Percentiles rank a stretch among this genome's conserved stretches.
phyloP scores from a whole-genome alignment of 2,888 invertebrate species.

The Ferdinandea cuprea region DNA sequence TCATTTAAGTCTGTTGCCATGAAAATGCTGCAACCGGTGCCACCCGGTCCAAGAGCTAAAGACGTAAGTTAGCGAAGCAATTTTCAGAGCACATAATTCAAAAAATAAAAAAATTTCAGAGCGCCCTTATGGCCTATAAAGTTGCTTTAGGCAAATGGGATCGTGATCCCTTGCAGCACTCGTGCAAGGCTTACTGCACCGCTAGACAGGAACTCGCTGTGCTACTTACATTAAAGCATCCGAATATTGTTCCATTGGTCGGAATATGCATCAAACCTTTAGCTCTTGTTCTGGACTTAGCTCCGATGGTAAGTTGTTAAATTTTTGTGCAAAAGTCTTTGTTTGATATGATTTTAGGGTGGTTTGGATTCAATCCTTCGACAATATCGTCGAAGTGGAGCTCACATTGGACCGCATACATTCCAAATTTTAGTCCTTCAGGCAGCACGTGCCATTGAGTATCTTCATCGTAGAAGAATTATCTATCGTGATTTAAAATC shows the following conservation, averaged over 20 bases:
- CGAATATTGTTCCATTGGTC: slow-evolving; percentile 95
- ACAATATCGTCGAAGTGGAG: slow-evolving; percentile 93
- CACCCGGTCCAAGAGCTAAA: slow-evolving; percentile 86
- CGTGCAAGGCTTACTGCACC: slow-evolving; percentile 98
- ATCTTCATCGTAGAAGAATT: slow-evolving; percentile 95
- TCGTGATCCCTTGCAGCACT: slow-evolving; percentile 94
- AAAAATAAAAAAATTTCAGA: slow-evolving; percentile 76
- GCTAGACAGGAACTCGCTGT: slow-evolving; percentile 97
- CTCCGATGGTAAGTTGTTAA: slow-evolving; percentile 85
- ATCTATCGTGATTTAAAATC: slow-evolving; percentile 93
- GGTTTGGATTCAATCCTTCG: slow-evolving; percentile 93
- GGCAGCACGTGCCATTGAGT: slow-evolving; percentile 96
- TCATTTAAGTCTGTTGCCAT: slow-evolving; percentile 91
- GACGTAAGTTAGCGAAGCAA: slow-evolving; percentile 77
- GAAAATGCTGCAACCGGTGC: slow-evolving; percentile 97
- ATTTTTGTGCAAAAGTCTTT: not conserved
- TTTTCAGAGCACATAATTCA: not conserved
- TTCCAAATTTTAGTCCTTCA: slow-evolving; percentile 94
- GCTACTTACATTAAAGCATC: slow-evolving; percentile 91
- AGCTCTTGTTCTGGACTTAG: slow-evolving; percentile 93
- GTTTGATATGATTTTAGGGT: slow-evolving; percentile 85
- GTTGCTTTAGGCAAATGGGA: slow-evolving; percentile 95
- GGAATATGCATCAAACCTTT: slow-evolving; percentile 95
- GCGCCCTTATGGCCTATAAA: slow-evolving; percentile 83
- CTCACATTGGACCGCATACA: slow-evolving; percentile 90